These are phyloP conservation scores for Callorhinus ursinus DNA, from an alignment of 2,113 vertebrate genomes.

Conservation along the genomic window DNA sequence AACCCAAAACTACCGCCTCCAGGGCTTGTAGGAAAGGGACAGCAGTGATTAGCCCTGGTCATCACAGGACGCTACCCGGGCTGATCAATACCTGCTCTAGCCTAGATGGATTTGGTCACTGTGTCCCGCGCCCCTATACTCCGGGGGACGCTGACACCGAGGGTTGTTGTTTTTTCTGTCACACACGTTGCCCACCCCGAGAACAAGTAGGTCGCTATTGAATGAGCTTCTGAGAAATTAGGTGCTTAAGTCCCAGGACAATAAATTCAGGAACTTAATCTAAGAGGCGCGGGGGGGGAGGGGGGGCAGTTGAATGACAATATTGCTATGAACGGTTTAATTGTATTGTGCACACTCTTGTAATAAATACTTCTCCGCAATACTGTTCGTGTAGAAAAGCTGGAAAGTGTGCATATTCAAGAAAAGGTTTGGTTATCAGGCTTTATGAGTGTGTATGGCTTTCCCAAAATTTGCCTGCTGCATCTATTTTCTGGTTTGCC, in stretches of 20 bases:
- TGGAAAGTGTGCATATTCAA: not conserved
- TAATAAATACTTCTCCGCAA: not conserved
- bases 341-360: not conserved
- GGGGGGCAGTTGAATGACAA: not conserved
- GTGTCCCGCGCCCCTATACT: not conserved
- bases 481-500: not conserved
- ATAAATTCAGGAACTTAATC: not conserved
- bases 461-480: not conserved
- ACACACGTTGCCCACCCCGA: not conserved
- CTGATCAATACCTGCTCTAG: fast-evolving
- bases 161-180: not conserved
- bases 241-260: not conserved
- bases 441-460: not conserved
- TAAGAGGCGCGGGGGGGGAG: fast-evolving
- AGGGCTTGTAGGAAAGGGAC: not conserved
- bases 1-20: not conserved
- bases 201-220: not conserved
- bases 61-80: fast-evolving
- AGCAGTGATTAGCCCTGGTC: fast-evolving
- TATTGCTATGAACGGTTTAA: not conserved
- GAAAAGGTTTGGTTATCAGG: not conserved
- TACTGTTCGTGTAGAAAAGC: not conserved
- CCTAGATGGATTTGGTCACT: not conserved
- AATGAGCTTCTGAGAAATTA: not conserved
- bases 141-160: not conserved